Evolutionary conservation across 2,888 invertebrate genomes (phyloP), one percentile per base, ranked within the genome.

Genomic region (Drosophila multiciliata): DNA sequence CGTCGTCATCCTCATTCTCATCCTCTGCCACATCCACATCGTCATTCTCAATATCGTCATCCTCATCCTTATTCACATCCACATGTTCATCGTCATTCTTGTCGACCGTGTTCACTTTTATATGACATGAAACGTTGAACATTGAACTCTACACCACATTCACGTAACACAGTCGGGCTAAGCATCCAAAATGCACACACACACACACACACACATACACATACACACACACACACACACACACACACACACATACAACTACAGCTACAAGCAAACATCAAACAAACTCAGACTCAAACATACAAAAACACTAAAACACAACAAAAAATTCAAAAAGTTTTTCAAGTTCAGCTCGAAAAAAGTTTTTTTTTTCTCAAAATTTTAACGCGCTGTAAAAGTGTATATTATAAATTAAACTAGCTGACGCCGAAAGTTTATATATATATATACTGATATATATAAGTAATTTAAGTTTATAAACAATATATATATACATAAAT

Each of bases 61-160:
- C 67, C 72, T 42, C n/a, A 42, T n/a, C 40, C 9, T 11, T 11
- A 42, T 20, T 11, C 11, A n/a, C n/a, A 64, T 66, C 32, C 29
- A 45, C 74, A 71, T 73, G 71, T 52, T 65, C 58, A 45, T 54
- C 36, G 32, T 53, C 35, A 36, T 65, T 59, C 63, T 69, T 71
- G 60, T 63, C 32, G 40, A 54, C 45, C 66, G 68, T 58, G 57
- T 62, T 75, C 61, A 32, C 63, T 66, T 55, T 60, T 35, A 38
- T 60, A 71, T 68, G 59, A 54, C 48, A 54, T n/a, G 65, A 75
- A 52, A 75, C 71, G 76, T 59, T 75, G 40, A 80, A 67, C 64
- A 65, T 53, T 60, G 57, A 53, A 49, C 55, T 63, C 29, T 40
- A 57, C 59, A 53, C 55, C 45, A 59, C 59, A 70, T 62, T 59